Conservation (phyloP, 2,797 vertebrate genomes). For the Chelon auratus region DNA sequence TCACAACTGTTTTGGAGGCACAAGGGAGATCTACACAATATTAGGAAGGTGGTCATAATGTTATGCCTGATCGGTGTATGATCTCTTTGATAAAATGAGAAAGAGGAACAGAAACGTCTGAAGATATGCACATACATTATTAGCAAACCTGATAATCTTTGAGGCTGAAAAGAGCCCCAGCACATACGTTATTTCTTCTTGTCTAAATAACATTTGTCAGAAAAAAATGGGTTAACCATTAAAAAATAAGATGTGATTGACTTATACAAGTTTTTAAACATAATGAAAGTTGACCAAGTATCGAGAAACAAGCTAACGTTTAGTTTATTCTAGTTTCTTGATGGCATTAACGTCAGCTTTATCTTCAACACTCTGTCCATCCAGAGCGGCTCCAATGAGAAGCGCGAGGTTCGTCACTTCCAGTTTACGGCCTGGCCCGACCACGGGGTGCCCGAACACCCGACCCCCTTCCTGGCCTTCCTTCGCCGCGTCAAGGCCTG, state of each 20-base stretch:
- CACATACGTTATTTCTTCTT: neutral
- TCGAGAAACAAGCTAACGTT: neutral
- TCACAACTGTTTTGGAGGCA: too few relatives aligned
- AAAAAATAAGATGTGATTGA: too few relatives aligned
- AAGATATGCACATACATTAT: neutral
- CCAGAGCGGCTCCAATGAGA: constrained; percentile 97
- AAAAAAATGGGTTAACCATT: neutral
- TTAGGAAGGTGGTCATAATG: too few relatives aligned
- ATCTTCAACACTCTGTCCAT: constrained; percentile 6
- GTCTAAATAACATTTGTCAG: neutral
- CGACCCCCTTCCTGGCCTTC: constrained; percentile 97
- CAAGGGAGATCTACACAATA: too few relatives aligned
- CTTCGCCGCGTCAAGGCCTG: constrained; percentile 96
- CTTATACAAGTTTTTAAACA: too few relatives aligned
- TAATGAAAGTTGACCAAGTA: neutral
- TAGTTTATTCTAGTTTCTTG: neutral
- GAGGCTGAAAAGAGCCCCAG: constrained; percentile 1
- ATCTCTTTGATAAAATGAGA: too few relatives aligned
- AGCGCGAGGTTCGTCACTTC: constrained; percentile 97
- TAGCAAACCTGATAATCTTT: neutral
- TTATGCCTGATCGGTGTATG: too few relatives aligned
- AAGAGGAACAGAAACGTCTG: too few relatives aligned
- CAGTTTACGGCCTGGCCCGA: constrained; percentile 99
- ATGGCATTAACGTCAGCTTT: constrained; percentile 2
- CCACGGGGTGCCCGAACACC: constrained; percentile 97